phyloP scores from a whole-genome alignment of 1,140 invertebrate genomes.

The Scaptomyza montana region DNA sequence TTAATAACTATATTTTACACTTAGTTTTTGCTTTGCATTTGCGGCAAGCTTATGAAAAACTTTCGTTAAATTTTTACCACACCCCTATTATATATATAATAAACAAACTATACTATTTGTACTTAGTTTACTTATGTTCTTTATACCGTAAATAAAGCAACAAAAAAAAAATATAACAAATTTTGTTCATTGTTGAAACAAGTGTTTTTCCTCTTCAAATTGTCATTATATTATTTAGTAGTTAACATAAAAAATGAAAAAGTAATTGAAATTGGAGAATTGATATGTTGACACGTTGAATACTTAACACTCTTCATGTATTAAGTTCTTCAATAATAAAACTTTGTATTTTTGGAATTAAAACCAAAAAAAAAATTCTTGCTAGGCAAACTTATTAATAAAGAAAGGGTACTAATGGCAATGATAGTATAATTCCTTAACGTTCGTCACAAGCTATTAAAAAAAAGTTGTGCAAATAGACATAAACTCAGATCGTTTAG shows the following conservation, averaged over 20 bases:
- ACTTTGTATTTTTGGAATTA: too few species aligned
- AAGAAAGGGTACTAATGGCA: neutral
- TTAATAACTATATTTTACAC: conserved; percentile 29
- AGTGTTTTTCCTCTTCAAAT: conserved; percentile 15
- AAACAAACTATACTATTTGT: conserved; percentile 3
- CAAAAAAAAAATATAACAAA: conserved; percentile 18
- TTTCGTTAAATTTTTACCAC: conserved; percentile 52
- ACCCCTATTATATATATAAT: conserved; percentile 13
- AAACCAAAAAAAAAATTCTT: too few species aligned
- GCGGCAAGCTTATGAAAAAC: conserved; percentile 53
- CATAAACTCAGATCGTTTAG: conserved; percentile 1
- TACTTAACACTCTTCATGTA: neutral
- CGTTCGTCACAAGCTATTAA: neutral
- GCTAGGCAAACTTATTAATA: too few species aligned
- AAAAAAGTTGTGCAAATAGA: conserved; percentile 34
- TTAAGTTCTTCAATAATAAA: too few species aligned
- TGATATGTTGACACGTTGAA: neutral
- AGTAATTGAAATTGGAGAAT: neutral
- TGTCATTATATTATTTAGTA: conserved; percentile 6
- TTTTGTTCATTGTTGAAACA: conserved; percentile 6
- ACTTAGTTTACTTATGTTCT: conserved; percentile 33
- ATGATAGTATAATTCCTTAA: neutral
- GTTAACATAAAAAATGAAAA: neutral
- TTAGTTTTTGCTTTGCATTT: conserved; percentile 38
- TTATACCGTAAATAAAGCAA: conserved; percentile 49